Conservation (phyloP, 2,888 invertebrate genomes). For the Tipula vernalis region DNA sequence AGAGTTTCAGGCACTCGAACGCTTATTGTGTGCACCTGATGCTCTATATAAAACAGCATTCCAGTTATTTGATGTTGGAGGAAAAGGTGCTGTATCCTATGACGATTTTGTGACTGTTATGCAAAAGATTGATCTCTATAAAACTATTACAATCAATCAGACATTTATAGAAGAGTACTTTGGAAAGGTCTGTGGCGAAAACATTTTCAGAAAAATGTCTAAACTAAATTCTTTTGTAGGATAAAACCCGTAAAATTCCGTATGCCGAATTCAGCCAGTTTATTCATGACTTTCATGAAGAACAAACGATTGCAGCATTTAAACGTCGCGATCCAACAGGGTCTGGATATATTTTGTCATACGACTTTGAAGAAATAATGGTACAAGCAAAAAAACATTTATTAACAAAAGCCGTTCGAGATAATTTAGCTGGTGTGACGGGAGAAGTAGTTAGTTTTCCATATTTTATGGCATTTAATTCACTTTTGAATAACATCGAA, state of each 20-base stretch:
- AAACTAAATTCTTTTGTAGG: conserved; percentile 24
- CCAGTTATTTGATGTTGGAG: conserved; percentile 95
- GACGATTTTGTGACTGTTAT: conserved; percentile 93
- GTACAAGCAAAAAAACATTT: conserved; percentile 87
- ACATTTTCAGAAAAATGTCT: background rate
- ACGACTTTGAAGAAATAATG: conserved; percentile 94
- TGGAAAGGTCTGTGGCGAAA: conserved; percentile 44
- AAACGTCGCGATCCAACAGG: conserved; percentile 80
- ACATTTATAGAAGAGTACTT: conserved; percentile 93
- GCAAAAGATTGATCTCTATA: conserved; percentile 81
- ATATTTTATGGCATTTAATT: conserved; percentile 97
- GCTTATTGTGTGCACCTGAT: conserved; percentile 89
- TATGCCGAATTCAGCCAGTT: conserved; percentile 97
- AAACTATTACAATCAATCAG: conserved; percentile 85
- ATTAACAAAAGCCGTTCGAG: conserved; percentile 80
- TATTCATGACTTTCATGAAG: conserved; percentile 98
- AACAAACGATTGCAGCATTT: conserved; percentile 95
- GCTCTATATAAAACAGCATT: conserved; percentile 97
- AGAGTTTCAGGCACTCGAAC: conserved; percentile 98
- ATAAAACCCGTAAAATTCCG: conserved; percentile 77
- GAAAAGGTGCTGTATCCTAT: conserved; percentile 90
- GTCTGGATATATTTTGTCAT: conserved; percentile 79
- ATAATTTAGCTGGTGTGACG: conserved; percentile 81
- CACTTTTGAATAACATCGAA: conserved; percentile 96
- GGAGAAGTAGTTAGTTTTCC: conserved; percentile 69